Evolutionary conservation across 37 sponge, comb jelly and placozoan genomes (phyloP).

Genomic region (Spongilla lacustris): DNA sequence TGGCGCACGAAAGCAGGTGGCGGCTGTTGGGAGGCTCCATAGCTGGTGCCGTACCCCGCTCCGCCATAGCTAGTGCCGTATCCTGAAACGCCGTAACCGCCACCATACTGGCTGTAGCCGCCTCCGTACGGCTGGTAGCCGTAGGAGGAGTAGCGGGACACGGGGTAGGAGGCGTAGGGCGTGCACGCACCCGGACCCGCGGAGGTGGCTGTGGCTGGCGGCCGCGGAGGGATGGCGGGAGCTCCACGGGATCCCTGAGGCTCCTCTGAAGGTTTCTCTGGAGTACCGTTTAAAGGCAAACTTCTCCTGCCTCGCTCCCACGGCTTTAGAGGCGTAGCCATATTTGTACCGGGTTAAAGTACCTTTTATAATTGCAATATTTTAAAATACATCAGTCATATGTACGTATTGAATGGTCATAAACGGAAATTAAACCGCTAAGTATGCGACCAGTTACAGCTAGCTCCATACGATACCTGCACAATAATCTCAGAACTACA

Average conservation of each 20-base stretch:
- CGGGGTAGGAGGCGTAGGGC: not conserved
- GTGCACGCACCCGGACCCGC: not conserved
- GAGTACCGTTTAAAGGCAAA: not conserved
- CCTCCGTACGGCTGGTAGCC: constrained; percentile 54
- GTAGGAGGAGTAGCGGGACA: constrained; percentile 10
- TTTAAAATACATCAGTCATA: too few species aligned
- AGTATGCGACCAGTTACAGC: too few species aligned
- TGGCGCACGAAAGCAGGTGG: constrained; percentile 31
- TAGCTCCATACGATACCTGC: too few species aligned
- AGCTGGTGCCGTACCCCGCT: not conserved
- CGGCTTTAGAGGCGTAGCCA: constrained; percentile 70
- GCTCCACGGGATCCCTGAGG: not conserved
- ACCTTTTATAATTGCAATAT: too few species aligned
- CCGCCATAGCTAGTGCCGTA: constrained; percentile 14
- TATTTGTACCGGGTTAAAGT: not conserved
- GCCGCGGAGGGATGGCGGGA: constrained; percentile 37
- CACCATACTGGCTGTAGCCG: constrained; percentile 31
- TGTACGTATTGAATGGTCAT: too few species aligned
- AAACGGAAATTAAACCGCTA: too few species aligned
- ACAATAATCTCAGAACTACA: too few species aligned
- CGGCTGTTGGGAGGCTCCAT: constrained; percentile 3
- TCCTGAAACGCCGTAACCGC: constrained; percentile 20
- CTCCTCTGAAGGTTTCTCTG: not conserved
- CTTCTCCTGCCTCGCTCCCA: constrained; percentile 54
- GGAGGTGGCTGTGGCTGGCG: not conserved